These are phyloP conservation scores for zebrafish (Danio rerio) DNA, from an alignment of 2,113 vertebrate species.

Conservation along the genomic window DNA sequence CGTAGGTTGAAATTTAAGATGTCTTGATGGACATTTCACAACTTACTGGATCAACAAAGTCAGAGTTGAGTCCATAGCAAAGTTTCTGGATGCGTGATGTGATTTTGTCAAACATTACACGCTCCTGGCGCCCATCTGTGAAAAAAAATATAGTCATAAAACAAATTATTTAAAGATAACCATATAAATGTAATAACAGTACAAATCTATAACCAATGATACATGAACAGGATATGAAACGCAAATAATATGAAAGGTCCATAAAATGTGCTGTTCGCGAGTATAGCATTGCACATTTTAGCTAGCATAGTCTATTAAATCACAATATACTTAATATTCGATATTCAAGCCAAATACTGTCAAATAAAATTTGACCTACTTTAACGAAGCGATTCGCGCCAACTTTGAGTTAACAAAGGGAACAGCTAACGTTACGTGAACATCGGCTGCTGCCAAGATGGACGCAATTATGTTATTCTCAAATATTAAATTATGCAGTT, in stretches of 20 bases:
- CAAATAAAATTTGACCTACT: not conserved
- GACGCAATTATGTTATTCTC: not conserved
- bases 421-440: not conserved
- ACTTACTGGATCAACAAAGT: slow-evolving; percentile 96
- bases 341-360: too few species aligned
- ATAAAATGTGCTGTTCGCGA: not conserved
- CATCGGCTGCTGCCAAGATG: not conserved
- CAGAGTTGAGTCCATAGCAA: slow-evolving; percentile 92
- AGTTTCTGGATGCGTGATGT: slow-evolving; percentile 96
- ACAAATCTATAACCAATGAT: too few species aligned
- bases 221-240: not conserved
- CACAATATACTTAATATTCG: too few species aligned
- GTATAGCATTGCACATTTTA: not conserved
- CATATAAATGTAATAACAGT: too few species aligned
- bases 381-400: slow-evolving; percentile 10
- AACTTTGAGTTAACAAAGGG: slow-evolving; percentile 35
- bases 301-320: not conserved
- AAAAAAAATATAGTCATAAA: not conserved
- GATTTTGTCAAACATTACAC: slow-evolving; percentile 97
- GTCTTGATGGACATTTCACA: not conserved
- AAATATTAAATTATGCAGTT: not conserved
- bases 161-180: too few species aligned
- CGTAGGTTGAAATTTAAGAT: not conserved
- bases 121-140: slow-evolving; percentile 90
- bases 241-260: not conserved